Conservation (phyloP, 2,888 invertebrate species). For the Sinotaia quadrata region DNA sequence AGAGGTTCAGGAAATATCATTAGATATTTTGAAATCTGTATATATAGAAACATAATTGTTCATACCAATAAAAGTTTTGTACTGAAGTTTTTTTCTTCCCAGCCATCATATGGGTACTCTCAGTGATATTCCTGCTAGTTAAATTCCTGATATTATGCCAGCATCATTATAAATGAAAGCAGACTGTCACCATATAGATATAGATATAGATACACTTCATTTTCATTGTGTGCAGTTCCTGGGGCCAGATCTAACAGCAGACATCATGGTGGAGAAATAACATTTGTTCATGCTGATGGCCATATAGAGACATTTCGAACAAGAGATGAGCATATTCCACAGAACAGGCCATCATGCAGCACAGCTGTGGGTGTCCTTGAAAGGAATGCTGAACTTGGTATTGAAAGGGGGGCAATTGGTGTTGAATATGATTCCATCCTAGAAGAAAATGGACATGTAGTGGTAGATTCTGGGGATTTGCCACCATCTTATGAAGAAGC, state of each 20-base stretch:
- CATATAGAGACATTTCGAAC: constrained; percentile 34
- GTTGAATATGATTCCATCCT: constrained; percentile 10
- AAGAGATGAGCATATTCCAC: neutral
- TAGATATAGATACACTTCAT: too few relatives aligned
- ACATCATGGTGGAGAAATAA: constrained; percentile 22
- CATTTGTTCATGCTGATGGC: constrained; percentile 35
- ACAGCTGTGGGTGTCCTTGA: neutral
- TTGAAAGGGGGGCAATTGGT: neutral
- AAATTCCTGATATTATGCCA: too few relatives aligned
- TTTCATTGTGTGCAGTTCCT: neutral
- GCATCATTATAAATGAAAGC: too few relatives aligned
- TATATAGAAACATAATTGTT: too few relatives aligned
- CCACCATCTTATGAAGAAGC: constrained; percentile 38
- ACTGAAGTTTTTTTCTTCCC: too few relatives aligned
- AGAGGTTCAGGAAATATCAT: too few relatives aligned
- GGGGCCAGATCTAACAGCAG: neutral
- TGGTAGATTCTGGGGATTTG: constrained; percentile 18
- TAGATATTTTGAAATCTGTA: too few relatives aligned
- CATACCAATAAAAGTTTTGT: too few relatives aligned
- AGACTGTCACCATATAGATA: too few relatives aligned
- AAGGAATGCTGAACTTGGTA: neutral
- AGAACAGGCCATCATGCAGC: neutral
- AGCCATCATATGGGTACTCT: too few relatives aligned
- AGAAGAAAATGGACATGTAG: neutral
- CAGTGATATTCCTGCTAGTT: too few relatives aligned